These are phyloP conservation scores for Subanguina moxae DNA, from an alignment of 1,140 invertebrate species.

Conservation along the genomic window DNA sequence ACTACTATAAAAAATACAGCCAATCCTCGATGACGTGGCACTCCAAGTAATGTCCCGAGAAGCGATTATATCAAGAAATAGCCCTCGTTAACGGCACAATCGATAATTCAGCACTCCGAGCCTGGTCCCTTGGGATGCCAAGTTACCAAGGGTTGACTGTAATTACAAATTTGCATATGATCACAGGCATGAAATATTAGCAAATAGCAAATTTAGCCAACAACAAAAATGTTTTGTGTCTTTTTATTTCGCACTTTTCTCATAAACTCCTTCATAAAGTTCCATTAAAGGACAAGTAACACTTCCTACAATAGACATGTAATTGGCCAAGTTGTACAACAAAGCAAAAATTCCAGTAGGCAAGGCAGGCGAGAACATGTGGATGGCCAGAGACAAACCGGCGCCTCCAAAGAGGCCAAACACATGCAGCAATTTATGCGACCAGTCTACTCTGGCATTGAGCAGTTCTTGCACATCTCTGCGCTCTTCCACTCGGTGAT, in stretches of 20 bases:
- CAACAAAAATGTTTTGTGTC: no score
- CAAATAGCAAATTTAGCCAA: no score
- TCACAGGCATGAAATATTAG: no score
- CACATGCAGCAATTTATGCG: not conserved
- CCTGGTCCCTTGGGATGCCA: no score
- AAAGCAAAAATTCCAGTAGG: not conserved
- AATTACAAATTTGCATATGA: no score
- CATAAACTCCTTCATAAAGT: not conserved
- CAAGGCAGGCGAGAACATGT: not conserved
- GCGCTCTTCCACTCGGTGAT: not conserved
- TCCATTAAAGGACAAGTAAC: not conserved
- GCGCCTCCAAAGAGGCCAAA: not conserved
- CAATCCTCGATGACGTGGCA: no score
- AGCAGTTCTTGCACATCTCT: not conserved
- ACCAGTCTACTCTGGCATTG: not conserved
- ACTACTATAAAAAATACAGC: no score
- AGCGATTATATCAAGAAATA: no score
- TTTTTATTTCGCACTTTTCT: not conserved
- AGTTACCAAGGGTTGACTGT: no score
- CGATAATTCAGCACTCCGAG: no score
- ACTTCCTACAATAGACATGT: not conserved
- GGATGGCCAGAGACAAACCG: not conserved
- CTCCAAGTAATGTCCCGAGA: no score
- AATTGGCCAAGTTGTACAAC: constrained; percentile 1
- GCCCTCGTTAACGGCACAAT: no score